A percentile compares a stretch with the other conserved stretches of the same genome.
Evolutionary conservation across 2,888 invertebrate species (phyloP).

Genomic region (Mimachlamys varia): DNA sequence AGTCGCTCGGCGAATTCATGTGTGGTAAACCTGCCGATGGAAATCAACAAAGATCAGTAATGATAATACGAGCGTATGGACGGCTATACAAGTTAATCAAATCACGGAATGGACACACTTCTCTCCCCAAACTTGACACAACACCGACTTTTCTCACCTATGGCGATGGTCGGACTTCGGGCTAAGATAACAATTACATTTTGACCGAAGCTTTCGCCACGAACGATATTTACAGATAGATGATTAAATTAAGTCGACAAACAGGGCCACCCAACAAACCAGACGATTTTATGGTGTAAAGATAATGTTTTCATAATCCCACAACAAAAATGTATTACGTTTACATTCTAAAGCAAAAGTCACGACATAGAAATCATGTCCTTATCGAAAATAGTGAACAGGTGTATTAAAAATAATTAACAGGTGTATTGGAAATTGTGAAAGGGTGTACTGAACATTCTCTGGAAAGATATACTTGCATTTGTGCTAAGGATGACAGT

Average conservation of each 20-base stretch:
- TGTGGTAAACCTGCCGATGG: slow-evolving; percentile 60
- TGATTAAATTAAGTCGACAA: not conserved
- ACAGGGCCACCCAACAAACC: not conserved
- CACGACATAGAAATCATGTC: no score
- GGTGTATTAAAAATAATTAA: no score
- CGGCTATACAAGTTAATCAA: slow-evolving; percentile 17
- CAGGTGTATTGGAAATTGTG: no score
- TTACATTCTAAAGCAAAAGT: no score
- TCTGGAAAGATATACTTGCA: no score
- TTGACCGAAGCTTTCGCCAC: not conserved
- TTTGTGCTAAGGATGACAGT: no score
- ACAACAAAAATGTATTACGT: not conserved
- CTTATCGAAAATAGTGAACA: no score
- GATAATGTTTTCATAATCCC: not conserved
- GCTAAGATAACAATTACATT: not conserved
- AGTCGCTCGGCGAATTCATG: slow-evolving; percentile 65
- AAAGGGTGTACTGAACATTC: no score
- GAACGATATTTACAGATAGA: not conserved
- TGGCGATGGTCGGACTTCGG: not conserved
- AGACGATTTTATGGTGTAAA: not conserved
- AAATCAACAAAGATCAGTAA: slow-evolving; percentile 19
- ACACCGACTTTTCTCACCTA: slow-evolving; percentile 25
- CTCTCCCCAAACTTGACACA: not conserved
- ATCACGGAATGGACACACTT: slow-evolving; percentile 13
- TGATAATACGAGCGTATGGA: not conserved